Percentiles rank a stretch among this genome's conserved stretches.
phyloP scores from a whole-genome alignment of 2,797 vertebrate genomes.

The Knipowitschia caucasica region DNA sequence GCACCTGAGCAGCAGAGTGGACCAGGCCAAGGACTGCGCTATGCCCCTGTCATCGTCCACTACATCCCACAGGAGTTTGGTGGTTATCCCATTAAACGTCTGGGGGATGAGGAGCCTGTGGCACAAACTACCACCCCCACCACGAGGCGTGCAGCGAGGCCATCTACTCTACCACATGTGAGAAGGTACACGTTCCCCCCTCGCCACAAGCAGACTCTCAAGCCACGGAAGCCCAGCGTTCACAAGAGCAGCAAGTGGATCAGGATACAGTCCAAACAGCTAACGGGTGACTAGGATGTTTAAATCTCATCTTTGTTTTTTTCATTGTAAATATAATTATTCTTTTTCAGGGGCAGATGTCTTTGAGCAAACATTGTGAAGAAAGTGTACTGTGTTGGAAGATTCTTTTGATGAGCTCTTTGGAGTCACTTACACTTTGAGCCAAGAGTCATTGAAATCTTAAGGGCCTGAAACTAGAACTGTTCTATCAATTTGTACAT shows the following conservation, averaged over 20 bases:
- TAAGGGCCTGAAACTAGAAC: no score
- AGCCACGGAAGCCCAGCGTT: background rate
- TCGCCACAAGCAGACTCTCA: background rate
- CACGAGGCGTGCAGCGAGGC: background rate
- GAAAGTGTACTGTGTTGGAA: no score
- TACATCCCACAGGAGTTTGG: conserved; percentile 33
- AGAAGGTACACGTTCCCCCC: background rate
- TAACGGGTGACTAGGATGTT: conserved; percentile 6
- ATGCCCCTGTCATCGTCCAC: background rate
- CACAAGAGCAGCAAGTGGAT: background rate
- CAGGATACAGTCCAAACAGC: background rate
- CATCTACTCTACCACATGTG: background rate
- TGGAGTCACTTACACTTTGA: no score
- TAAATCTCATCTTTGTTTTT: no score
- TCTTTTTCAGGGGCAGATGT: conserved; percentile 3
- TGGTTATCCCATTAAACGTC: conserved; percentile 35
- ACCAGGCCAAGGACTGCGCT: background rate
- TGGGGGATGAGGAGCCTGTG: background rate
- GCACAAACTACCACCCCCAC: rapidly evolving
- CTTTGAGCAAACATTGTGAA: no score
- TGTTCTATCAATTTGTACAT: no score
- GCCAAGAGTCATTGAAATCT: no score
- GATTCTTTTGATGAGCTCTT: no score
- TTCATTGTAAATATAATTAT: no score
- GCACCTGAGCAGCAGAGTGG: no score